Conservation (phyloP, 2,888 invertebrate genomes). For the Arge pagana region DNA sequence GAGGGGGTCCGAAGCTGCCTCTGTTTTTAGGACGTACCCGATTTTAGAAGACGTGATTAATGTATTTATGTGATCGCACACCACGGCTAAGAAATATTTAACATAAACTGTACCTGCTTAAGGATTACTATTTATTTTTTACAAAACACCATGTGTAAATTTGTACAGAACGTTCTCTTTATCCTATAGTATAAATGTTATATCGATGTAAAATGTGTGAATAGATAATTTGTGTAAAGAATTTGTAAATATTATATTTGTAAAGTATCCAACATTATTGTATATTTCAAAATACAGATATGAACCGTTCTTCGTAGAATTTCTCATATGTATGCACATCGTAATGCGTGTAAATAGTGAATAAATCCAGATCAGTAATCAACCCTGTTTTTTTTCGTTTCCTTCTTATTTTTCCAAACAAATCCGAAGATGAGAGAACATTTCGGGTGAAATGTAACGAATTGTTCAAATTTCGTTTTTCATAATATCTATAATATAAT, state of each 20-base stretch:
- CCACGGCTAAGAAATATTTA: constrained; percentile 35
- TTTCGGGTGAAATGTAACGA: no score
- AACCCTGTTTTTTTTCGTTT: neutral
- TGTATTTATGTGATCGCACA: constrained; percentile 24
- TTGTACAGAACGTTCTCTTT: constrained; percentile 30
- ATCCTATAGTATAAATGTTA: constrained; percentile 39
- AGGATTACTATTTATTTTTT: constrained; percentile 55
- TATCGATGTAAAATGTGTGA: constrained; percentile 50
- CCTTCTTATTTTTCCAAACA: neutral
- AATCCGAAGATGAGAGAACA: neutral
- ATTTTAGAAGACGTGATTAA: constrained; percentile 13
- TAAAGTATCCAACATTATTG: constrained; percentile 41
- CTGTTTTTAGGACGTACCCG: constrained; percentile 19
- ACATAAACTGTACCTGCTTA: constrained; percentile 52
- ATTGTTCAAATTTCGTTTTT: no score
- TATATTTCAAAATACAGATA: constrained; percentile 45
- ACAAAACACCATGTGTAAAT: constrained; percentile 31
- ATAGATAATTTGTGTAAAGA: constrained; percentile 49
- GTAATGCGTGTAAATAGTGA: constrained; percentile 41
- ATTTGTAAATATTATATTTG: constrained; percentile 55
- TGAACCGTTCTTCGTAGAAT: constrained; percentile 36
- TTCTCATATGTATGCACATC: constrained; percentile 36
- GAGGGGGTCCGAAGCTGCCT: constrained; percentile 3
- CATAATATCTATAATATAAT: no score
- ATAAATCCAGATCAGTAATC: constrained; percentile 38